These are phyloP conservation scores for Bucco capensis DNA, from an alignment of 2,113 vertebrate species.

Conservation along the genomic window DNA sequence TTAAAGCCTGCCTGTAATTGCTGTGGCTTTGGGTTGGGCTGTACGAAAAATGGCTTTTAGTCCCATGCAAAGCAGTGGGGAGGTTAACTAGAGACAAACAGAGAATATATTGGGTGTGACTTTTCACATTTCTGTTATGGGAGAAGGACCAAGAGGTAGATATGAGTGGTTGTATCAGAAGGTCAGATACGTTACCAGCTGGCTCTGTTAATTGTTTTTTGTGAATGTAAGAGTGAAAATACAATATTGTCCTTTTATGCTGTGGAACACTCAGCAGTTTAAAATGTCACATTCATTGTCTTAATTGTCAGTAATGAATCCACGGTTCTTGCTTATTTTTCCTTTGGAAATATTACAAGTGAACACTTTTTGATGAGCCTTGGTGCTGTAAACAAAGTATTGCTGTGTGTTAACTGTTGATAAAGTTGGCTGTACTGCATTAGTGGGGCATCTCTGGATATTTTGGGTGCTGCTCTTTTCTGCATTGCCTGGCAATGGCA, in stretches of 20 bases:
- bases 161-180: neutral
- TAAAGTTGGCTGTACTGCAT: neutral
- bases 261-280: neutral
- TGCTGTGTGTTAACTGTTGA: neutral
- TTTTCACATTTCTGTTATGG: neutral
- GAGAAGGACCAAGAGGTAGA: neutral
- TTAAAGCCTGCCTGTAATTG: neutral
- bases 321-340: conserved; percentile 6
- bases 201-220: neutral
- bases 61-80: neutral
- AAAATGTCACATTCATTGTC: conserved; percentile 32
- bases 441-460: neutral
- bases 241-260: neutral
- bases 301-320: conserved; percentile 29
- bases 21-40: neutral
- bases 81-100: neutral
- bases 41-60: neutral
- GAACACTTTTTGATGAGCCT: neutral
- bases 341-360: conserved; percentile 4
- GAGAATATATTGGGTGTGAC: neutral
- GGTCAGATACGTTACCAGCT: neutral
- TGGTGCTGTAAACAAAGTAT: neutral
- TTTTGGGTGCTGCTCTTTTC: neutral
- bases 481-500: neutral
- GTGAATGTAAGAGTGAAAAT: neutral